These are phyloP conservation scores for Apostichopus parvimensis DNA, from an alignment of 35 echinoderm and acorn worm species.

Conservation along the genomic window DNA sequence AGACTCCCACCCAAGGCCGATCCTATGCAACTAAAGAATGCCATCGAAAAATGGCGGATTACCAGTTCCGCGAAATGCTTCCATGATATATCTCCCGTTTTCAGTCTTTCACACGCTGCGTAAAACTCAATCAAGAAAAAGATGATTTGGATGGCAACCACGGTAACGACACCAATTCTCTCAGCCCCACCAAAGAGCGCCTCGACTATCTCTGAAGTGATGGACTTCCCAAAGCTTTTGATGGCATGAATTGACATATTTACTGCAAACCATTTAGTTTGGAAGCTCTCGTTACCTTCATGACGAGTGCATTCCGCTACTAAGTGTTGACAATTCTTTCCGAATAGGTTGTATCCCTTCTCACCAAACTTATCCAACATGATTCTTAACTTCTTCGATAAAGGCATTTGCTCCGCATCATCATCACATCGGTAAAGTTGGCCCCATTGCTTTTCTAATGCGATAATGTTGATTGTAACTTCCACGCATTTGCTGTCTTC, in stretches of 20 bases:
- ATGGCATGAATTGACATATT: slow-evolving; percentile 13
- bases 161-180: slow-evolving; percentile 22
- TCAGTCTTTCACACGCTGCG: slow-evolving; percentile 3
- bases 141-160: slow-evolving; percentile 1
- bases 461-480: not conserved
- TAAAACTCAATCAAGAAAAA: slow-evolving; percentile 43
- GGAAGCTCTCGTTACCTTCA: not conserved
- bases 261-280: slow-evolving; percentile 41
- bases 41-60: slow-evolving; percentile 47
- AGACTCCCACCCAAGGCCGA: slow-evolving; percentile 19
- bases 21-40: slow-evolving; percentile 27
- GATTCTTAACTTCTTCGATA: slow-evolving; percentile 14
- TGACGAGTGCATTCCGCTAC: not conserved
- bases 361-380: slow-evolving; percentile 38
- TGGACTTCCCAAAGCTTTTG: slow-evolving; percentile 28
- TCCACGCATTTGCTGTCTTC: not conserved
- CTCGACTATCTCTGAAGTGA: slow-evolving; percentile 24
- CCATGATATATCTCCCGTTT: slow-evolving; percentile 26
- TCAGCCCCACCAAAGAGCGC: slow-evolving; percentile 20
- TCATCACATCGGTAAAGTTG: slow-evolving; percentile 41
- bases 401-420: slow-evolving; percentile 4
- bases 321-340: slow-evolving; percentile 37
- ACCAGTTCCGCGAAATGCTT: slow-evolving; percentile 47
- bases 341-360: slow-evolving; percentile 46
- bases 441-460: not conserved